phyloP scores from a whole-genome alignment of 2,888 invertebrate genomes.

The Drosophila gaucha region DNA sequence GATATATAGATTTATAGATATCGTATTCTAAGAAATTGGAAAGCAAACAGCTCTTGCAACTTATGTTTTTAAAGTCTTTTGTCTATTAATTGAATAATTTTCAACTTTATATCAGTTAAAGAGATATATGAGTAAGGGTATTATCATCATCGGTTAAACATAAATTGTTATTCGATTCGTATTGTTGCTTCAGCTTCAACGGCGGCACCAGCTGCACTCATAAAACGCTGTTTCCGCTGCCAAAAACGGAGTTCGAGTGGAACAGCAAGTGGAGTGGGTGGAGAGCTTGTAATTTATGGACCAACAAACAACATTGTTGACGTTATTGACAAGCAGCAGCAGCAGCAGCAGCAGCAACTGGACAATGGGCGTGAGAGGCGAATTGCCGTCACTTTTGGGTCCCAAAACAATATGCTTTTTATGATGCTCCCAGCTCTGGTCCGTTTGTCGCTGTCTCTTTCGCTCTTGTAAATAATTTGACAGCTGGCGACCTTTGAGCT shows the following conservation, averaged over 20 bases:
- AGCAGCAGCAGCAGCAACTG: slow-evolving; percentile 12
- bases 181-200: slow-evolving; percentile 30
- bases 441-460: not conserved
- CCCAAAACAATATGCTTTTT: slow-evolving; percentile 60
- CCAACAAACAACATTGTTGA: slow-evolving; percentile 78
- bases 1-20: too few relatives aligned
- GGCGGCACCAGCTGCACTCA: slow-evolving; percentile 49
- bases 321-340: slow-evolving; percentile 75
- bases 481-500: slow-evolving; percentile 58
- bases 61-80: too few relatives aligned
- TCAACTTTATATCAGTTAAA: too few relatives aligned
- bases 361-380: slow-evolving; percentile 34
- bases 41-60: too few relatives aligned
- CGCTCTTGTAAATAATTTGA: slow-evolving; percentile 53
- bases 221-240: slow-evolving; percentile 38
- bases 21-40: too few relatives aligned
- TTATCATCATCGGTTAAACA: not conserved
- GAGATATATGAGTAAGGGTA: slow-evolving; percentile 13
- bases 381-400: slow-evolving; percentile 42
- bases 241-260: slow-evolving; percentile 10
- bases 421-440: slow-evolving; percentile 25
- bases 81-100: too few relatives aligned
- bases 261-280: not conserved
- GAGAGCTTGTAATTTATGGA: slow-evolving; percentile 70
- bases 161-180: not conserved